phyloP scores from a whole-genome alignment of 2,888 invertebrate genomes.

The Caenorhabditis auriculariae region DNA sequence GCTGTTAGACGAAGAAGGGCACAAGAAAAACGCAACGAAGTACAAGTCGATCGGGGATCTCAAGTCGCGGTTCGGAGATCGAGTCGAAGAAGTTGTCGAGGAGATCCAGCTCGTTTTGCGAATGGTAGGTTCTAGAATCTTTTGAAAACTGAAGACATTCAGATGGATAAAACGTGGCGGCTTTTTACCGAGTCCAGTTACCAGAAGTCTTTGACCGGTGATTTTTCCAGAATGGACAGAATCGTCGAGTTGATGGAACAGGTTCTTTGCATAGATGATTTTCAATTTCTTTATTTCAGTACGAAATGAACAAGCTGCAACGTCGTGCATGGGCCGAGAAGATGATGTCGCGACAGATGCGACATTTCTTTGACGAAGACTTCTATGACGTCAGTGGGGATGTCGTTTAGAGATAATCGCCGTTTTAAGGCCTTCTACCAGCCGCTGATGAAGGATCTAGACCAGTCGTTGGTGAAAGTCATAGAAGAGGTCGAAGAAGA shows the following conservation, averaged over 20 bases:
- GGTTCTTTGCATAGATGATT: neutral
- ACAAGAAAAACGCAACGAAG: conserved; percentile 16
- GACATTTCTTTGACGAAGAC: conserved; percentile 61
- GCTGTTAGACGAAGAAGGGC: conserved; percentile 12
- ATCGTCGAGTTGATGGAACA: conserved; percentile 50
- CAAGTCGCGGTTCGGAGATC: conserved; percentile 51
- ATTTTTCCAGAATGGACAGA: conserved; percentile 54
- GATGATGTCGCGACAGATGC: conserved; percentile 61
- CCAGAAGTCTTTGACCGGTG: conserved; percentile 34
- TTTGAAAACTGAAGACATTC: neutral
- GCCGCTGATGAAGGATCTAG: conserved; percentile 53
- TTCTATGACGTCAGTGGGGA: conserved; percentile 50
- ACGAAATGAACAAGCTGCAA: conserved; percentile 52
- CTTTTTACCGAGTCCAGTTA: conserved; percentile 50
- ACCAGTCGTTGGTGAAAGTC: conserved; percentile 48
- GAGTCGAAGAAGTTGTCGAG: conserved; percentile 45
- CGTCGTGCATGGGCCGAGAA: conserved; percentile 60
- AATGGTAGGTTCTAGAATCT: conserved; percentile 14
- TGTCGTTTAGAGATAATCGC: neutral
- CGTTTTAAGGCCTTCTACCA: conserved; percentile 54
- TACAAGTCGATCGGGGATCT: conserved; percentile 56
- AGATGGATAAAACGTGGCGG: conserved; percentile 46
- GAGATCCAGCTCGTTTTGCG: conserved; percentile 28
- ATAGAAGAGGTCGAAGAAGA: conserved; percentile 48
- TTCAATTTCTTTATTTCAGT: conserved; percentile 29